Evolutionary conservation across 2,113 vertebrate genomes (phyloP).

Genomic region (Oriolus oriolus): DNA sequence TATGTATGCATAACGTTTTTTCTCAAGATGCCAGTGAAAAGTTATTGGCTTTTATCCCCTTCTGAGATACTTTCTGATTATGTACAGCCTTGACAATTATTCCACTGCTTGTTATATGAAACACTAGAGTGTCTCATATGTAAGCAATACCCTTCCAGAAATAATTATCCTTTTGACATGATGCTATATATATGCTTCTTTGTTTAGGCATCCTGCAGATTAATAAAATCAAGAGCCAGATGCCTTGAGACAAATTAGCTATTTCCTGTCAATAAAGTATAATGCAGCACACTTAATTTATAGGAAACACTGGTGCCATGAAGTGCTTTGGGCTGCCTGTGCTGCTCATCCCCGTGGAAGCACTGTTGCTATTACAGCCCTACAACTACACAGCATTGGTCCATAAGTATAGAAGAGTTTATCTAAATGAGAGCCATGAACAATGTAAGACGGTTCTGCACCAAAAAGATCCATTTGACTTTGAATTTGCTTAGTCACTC

Average conservation of each 20-base stretch:
- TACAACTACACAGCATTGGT: not conserved
- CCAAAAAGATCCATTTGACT: not conserved
- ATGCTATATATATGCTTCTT: not conserved
- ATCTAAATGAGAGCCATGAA: not conserved
- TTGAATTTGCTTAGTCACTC: slow-evolving; percentile 1
- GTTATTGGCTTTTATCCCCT: not conserved
- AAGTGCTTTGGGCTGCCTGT: not conserved
- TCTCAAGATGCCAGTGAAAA: not conserved
- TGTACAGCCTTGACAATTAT: not conserved
- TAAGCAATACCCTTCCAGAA: not conserved
- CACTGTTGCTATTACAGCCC: not conserved
- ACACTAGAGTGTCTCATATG: not conserved
- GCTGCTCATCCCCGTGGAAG: not conserved
- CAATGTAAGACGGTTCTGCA: not conserved
- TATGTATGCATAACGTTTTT: not conserved
- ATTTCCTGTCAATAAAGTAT: slow-evolving; percentile 50
- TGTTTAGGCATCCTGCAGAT: slow-evolving; percentile 9
- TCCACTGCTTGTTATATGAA: not conserved
- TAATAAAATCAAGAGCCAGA: slow-evolving; percentile 45
- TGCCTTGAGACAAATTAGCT: slow-evolving; percentile 13
- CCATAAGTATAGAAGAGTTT: not conserved
- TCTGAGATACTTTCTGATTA: not conserved
- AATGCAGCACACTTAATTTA: slow-evolving; percentile 29
- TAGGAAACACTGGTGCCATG: slow-evolving; percentile 8
- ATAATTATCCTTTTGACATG: slow-evolving; percentile 16